Percentiles rank a stretch among this genome's conserved stretches.
phyloP scores from a whole-genome alignment of 2,797 vertebrate genomes.

The Nothura maculosa region DNA sequence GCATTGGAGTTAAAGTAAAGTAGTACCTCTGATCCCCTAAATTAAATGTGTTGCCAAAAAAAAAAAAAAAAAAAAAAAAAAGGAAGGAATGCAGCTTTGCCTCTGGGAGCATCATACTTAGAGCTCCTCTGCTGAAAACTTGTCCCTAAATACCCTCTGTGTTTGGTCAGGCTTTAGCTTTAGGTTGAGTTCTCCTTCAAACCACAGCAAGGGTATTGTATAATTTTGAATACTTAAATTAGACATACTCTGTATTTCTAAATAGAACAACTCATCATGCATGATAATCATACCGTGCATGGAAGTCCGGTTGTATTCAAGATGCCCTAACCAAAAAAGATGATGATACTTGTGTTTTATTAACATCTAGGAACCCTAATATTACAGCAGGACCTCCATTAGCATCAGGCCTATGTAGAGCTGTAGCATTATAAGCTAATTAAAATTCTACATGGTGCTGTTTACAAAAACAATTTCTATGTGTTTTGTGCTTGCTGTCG shows the following conservation, averaged over 20 bases:
- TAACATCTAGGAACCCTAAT: constrained; percentile 28
- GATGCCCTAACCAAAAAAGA: constrained; percentile 16
- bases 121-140: background rate
- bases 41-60: background rate
- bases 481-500: constrained; percentile 68
- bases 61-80: background rate
- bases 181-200: constrained; percentile 54
- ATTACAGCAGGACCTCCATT: constrained; percentile 30
- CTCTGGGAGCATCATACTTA: background rate
- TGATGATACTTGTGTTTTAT: background rate
- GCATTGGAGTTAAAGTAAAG: constrained; percentile 13
- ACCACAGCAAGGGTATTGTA: constrained; percentile 63
- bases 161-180: constrained; percentile 51
- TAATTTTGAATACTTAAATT: constrained; percentile 71
- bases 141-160: constrained; percentile 54
- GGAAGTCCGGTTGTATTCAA: constrained; percentile 38
- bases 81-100: constrained; percentile 49
- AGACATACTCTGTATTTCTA: constrained; percentile 51
- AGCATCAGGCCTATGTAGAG: background rate
- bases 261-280: constrained; percentile 24
- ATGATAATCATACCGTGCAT: constrained; percentile 53
- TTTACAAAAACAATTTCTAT: constrained; percentile 71
- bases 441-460: constrained; percentile 58
- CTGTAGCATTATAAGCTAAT: constrained; percentile 49
- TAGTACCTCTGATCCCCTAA: constrained; percentile 33